Base-by-base conservation (phyloP, 1,140 invertebrate species). In the Brachionus sp. region DNA sequence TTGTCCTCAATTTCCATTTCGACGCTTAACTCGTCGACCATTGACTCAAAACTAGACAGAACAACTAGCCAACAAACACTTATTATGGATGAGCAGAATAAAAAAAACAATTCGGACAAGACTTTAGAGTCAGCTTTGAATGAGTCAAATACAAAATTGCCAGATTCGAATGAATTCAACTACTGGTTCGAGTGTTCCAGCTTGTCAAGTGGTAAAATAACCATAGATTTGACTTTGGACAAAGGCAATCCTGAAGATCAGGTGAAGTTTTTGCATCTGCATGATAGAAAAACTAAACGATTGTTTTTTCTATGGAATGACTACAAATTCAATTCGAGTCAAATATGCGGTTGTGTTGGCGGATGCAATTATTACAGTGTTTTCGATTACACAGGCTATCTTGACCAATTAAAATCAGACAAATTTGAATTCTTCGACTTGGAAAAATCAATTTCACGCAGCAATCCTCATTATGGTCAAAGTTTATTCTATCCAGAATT, bases 111-210 rank as follows among this genome's bases (percentile, higher is more conserved):
- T 84, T 86, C 12, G 75, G 85, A 10, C 70, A 85, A 19, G 84
- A 86, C 29, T 84, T 80, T 37, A 83, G 83, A 57, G 86, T 87
- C 84, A 83, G 86, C 82, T 9, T 84, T 70, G 68, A 83, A 83
- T 37, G 16, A 39, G n/a, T 37, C n/a, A 19, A 19, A 19, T 42
- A 5, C 70, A 57, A 85, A 62, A 83, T 75, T 77, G 68, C 85
- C 39, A 75, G 78, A 33, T 68, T 84, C 64, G 53, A 37, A 29
- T 77, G 29, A 85, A n/a, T 50, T 77, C 5, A 64, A 85, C 29
- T 86, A 88, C 77, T 98, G 96, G 96, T 90, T 98, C 1, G 96
- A 98, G 88, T 94, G 96, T 5, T 95, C 95, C 4, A 93, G 93
- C n/a, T 90, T 96, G 0, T 93, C 93, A 13, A 90, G 98, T 75